These are phyloP conservation scores for Macrobrachium rosenbergii DNA, from an alignment of 1,140 invertebrate genomes.

Conservation along the genomic window DNA sequence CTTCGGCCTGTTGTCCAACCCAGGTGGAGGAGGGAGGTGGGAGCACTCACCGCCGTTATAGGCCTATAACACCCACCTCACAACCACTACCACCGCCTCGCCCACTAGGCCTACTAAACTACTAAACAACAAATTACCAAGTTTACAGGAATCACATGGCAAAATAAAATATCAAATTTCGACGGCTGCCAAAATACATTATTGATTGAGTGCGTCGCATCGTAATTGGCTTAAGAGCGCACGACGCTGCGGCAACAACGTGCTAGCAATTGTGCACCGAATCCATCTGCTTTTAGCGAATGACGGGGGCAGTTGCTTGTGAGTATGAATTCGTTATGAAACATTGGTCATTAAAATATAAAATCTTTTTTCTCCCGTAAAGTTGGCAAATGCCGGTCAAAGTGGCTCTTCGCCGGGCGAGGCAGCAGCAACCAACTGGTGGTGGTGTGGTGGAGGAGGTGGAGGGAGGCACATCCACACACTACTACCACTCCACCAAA, in stretches of 20 bases:
- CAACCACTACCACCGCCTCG: conserved; percentile 25
- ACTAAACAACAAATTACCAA: conserved; percentile 33
- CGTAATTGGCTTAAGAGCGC: conserved; percentile 3
- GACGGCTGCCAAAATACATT: conserved; percentile 31
- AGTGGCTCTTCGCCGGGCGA: conserved; percentile 31
- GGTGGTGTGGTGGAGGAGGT: conserved; percentile 24
- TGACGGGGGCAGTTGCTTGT: not conserved
- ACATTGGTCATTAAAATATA: not conserved
- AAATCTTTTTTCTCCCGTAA: conserved; percentile 41
- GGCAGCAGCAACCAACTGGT: not conserved
- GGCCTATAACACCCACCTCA: conserved; percentile 22
- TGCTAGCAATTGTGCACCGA: too few relatives aligned
- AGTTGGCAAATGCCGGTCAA: conserved; percentile 57
- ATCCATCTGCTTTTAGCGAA: not conserved
- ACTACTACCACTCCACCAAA: conserved; percentile 13
- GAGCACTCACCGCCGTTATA: not conserved
- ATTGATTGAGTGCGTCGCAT: conserved; percentile 30
- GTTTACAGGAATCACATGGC: conserved; percentile 27
- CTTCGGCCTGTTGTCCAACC: too few relatives aligned
- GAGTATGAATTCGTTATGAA: not conserved
- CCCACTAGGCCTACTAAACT: conserved; percentile 1
- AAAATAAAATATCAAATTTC: not conserved
- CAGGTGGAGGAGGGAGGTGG: conserved; percentile 5
- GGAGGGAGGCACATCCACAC: not conserved
- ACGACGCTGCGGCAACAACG: too few relatives aligned